Evolutionary conservation across 2,797 vertebrate species (phyloP), one percentile per base, ranked within the genome.

Genomic region (Acrossocheilus fasciatus): DNA sequence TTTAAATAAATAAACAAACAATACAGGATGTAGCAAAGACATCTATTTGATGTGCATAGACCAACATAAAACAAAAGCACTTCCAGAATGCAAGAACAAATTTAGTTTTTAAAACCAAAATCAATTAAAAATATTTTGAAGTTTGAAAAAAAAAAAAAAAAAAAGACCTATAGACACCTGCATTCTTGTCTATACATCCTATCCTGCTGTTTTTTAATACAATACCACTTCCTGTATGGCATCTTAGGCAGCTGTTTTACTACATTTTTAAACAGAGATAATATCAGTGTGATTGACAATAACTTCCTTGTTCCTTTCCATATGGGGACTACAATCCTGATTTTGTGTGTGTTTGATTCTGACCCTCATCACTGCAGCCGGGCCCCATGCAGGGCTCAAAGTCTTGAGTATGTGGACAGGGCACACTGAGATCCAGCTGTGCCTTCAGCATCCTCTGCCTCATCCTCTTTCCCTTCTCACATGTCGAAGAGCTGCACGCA

Each of bases 321-420:
- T 52, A 47, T 43, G 2, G 17, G 26, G 1, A 18, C 20, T 77
- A 52, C 57, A 57, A 39, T 39, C 39, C 23, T 43, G 39, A 77
- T 54, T 47, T 36, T 1, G 23, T 52, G 17, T 59, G 36, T 43
- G 52, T 17, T 39, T 39, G 59, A 66, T 17, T 77, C 92, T 93
- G 92, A 99, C 98, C 98, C 93, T 99, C 98, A 14, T 99, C 98
- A 0, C 98, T 99, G 92, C 98, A 99, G 88, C 98, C 98, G 0
- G 98, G 98, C 8, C 98, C 98, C 98, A 99, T 99, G 92, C 98
- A 99, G 7, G 98, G 98, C 93, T 99, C 97, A 92, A 99, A 99
- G 89, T 99, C 98, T 90, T 99, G 98, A 17, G 98, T 99, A 86
- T 99, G 98, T 1, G 98, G 98, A 81, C 98, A 99, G 81, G 98